Conservation (phyloP, 2,113 vertebrate species). For the Xenotilapia leptura region DNA sequence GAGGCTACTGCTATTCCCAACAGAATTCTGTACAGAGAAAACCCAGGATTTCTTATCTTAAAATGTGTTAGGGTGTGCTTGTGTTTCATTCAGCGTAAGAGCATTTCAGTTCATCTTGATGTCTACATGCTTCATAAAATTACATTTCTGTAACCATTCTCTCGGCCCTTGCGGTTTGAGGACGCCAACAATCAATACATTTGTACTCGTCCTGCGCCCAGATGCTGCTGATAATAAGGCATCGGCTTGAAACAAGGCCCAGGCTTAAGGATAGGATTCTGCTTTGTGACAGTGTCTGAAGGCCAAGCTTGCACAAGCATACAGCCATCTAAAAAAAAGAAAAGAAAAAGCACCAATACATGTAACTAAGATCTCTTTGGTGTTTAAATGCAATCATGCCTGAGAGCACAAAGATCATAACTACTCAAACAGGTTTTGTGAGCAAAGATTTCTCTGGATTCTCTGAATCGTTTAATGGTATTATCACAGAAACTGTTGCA, state of each 20-base stretch:
- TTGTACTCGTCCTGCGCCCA: neutral
- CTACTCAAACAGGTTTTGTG: neutral
- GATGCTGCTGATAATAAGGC: conserved; percentile 16
- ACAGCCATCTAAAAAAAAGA: neutral
- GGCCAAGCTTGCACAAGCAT: neutral
- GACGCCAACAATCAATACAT: conserved; percentile 20
- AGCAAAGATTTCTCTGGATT: neutral
- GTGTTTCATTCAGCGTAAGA: neutral
- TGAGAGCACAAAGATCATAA: neutral
- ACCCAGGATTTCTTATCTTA: neutral
- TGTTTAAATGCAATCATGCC: neutral
- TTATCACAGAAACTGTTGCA: neutral
- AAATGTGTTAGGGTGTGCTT: neutral
- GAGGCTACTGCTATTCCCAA: neutral
- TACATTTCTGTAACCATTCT: neutral
- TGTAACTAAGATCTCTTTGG: neutral
- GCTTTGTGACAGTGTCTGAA: neutral
- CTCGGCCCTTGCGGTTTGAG: neutral
- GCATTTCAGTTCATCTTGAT: neutral
- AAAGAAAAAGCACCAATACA: neutral
- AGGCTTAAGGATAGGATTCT: neutral
- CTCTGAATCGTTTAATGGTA: neutral
- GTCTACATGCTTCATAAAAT: neutral
- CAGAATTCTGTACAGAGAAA: neutral
- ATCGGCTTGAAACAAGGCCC: neutral